Conservation (phyloP, 2,888 invertebrate species). For the Drosophila picticornis region DNA sequence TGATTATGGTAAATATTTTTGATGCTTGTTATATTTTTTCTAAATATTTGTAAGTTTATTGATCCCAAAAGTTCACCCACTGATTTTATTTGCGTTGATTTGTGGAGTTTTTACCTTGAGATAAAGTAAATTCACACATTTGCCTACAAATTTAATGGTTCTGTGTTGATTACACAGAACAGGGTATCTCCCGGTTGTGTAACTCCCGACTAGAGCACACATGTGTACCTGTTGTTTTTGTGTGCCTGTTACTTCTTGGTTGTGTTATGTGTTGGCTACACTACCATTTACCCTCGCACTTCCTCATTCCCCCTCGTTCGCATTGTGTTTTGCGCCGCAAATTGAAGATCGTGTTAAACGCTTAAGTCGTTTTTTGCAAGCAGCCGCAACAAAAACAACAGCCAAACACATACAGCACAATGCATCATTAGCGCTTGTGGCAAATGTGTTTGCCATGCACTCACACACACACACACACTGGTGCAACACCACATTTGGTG, state of each 20-base stretch:
- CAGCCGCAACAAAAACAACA: slow-evolving; percentile 20
- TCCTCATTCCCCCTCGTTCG: slow-evolving; percentile 20
- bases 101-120: neutral
- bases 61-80: neutral
- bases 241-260: slow-evolving; percentile 14
- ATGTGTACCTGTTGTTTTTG: slow-evolving; percentile 25
- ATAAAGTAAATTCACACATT: neutral
- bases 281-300: slow-evolving; percentile 13
- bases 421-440: slow-evolving; percentile 82
- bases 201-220: too few species aligned
- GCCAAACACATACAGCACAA: slow-evolving; percentile 65
- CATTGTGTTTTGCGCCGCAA: slow-evolving; percentile 67
- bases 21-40: neutral
- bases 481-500: slow-evolving; percentile 46
- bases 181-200: neutral
- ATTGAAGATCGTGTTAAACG: slow-evolving; percentile 82
- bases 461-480: slow-evolving; percentile 23
- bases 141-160: too few species aligned
- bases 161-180: too few species aligned
- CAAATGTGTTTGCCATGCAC: slow-evolving; percentile 78
- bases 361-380: slow-evolving; percentile 64
- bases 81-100: neutral
- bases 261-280: slow-evolving; percentile 42
- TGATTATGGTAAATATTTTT: neutral
- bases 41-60: neutral